phyloP scores from a whole-genome alignment of 2,797 vertebrate species.

The Tenualosa ilisha region DNA sequence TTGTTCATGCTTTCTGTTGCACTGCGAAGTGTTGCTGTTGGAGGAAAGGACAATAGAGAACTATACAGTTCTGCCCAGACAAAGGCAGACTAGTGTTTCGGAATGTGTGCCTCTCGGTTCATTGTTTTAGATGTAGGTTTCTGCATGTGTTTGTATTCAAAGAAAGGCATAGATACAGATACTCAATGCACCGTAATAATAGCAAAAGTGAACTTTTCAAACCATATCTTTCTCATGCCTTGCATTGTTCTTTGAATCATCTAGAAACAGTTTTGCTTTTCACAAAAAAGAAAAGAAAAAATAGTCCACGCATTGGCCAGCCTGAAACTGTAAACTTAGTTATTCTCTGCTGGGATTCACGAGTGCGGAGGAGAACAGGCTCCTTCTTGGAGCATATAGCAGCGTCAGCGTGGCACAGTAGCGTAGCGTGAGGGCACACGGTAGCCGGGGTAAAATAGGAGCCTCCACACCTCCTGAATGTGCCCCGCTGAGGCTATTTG shows the following conservation, averaged over 20 bases:
- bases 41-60: neutral
- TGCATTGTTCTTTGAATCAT: neutral
- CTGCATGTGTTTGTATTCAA: neutral
- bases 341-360: neutral
- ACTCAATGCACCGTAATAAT: neutral
- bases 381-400: neutral
- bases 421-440: neutral
- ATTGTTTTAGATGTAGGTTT: neutral
- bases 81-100: neutral
- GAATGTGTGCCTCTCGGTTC: neutral
- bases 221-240: neutral
- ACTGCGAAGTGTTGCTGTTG: too few species aligned
- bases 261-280: neutral
- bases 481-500: neutral
- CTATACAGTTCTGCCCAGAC: neutral
- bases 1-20: neutral
- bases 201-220: neutral
- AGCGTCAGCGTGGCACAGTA: neutral
- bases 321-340: neutral
- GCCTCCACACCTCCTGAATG: neutral
- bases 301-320: too few species aligned
- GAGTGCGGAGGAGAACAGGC: neutral
- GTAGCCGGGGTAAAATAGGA: neutral
- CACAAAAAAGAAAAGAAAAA: too few species aligned
- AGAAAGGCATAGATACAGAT: neutral